Conservation (phyloP, 2,888 invertebrate species). For the Neocrepidodera transversa region DNA sequence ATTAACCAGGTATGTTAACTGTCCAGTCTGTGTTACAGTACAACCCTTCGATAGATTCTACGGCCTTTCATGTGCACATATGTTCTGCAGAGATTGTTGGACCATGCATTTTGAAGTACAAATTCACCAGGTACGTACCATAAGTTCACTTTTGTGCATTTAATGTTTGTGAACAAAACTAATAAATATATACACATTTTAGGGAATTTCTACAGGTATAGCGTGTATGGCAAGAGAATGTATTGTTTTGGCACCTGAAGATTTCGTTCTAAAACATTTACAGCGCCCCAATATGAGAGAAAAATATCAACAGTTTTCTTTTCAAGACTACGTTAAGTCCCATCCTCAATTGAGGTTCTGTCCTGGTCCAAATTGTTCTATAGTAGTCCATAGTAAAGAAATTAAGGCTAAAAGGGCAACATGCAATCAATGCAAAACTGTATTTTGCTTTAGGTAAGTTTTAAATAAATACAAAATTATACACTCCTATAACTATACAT, state of each 20-base stretch:
- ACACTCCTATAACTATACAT: too few relatives aligned
- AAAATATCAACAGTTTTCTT: slow-evolving; percentile 94
- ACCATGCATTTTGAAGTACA: slow-evolving; percentile 95
- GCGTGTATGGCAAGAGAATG: slow-evolving; percentile 98
- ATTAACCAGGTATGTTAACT: slow-evolving; percentile 60
- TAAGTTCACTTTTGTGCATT: background rate
- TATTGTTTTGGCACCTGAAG: slow-evolving; percentile 93
- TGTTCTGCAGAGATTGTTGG: slow-evolving; percentile 97
- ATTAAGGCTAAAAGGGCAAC: slow-evolving; percentile 83
- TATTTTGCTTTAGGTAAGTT: slow-evolving; percentile 78
- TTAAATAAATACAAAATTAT: too few relatives aligned
- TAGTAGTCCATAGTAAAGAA: slow-evolving; percentile 85
- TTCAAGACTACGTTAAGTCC: slow-evolving; percentile 94
- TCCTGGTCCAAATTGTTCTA: slow-evolving; percentile 94
- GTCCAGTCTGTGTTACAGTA: slow-evolving; percentile 79
- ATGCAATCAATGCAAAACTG: slow-evolving; percentile 87
- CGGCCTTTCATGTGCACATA: slow-evolving; percentile 87
- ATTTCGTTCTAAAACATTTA: slow-evolving; percentile 88
- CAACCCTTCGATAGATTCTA: slow-evolving; percentile 76
- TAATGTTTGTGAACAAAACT: background rate
- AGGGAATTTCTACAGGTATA: slow-evolving; percentile 81
- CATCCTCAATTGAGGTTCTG: slow-evolving; percentile 92
- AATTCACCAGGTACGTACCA: slow-evolving; percentile 77
- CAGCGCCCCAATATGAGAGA: slow-evolving; percentile 83
- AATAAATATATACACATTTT: slow-evolving; percentile 17